Percentiles rank a stretch among this genome's conserved stretches.
phyloP scores from a whole-genome alignment of 2,888 invertebrate genomes.

The Ochropacha duplaris region DNA sequence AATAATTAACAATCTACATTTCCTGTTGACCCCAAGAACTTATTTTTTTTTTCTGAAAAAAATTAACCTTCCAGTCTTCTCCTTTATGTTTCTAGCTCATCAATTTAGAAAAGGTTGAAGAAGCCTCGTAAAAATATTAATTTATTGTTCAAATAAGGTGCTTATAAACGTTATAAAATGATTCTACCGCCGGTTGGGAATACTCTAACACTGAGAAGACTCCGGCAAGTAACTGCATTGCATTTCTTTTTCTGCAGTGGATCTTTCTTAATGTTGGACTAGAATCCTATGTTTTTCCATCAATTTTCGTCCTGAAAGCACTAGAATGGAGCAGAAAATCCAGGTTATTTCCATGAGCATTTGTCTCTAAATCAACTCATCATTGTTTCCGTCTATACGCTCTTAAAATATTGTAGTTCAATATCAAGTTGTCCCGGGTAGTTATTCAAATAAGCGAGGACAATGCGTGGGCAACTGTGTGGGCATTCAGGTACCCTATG shows the following conservation, averaged over 20 bases:
- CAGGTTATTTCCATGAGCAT: not conserved
- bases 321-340: no score
- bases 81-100: not conserved
- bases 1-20: conserved; percentile 52
- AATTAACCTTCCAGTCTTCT: not conserved
- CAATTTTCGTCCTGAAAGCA: not conserved
- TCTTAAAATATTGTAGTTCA: conserved; percentile 30
- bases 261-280: no score
- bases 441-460: conserved; percentile 39
- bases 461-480: conserved; percentile 51
- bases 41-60: no score
- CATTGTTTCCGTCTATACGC: conserved; percentile 19
- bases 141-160: no score
- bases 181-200: no score
- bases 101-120: no score
- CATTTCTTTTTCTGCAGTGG: no score
- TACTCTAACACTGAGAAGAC: no score
- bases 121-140: no score
- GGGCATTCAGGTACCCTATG: conserved; percentile 51
- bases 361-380: not conserved
- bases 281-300: not conserved
- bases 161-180: no score
- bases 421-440: conserved; percentile 37
- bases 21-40: conserved; percentile 8
- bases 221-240: no score